These are phyloP conservation scores for Micoletzkya japonica DNA, from an alignment of 2,888 invertebrate species.

Conservation along the genomic window DNA sequence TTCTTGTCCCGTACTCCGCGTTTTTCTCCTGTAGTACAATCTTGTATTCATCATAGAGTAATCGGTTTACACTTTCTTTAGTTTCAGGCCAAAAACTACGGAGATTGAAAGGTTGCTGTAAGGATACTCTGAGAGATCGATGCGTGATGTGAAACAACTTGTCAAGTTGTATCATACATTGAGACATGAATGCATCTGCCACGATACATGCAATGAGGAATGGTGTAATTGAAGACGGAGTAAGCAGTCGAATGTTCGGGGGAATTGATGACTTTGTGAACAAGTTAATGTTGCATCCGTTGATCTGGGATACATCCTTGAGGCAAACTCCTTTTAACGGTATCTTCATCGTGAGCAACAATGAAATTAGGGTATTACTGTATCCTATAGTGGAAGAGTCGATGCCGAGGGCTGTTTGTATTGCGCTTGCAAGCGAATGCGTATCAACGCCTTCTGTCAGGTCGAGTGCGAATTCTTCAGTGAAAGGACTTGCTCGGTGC, in stretches of 20 bases:
- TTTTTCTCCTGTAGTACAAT: neutral
- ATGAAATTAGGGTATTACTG: too few relatives aligned
- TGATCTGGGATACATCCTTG: too few relatives aligned
- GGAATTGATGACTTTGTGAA: conserved; percentile 2
- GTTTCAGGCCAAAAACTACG: conserved; percentile 22
- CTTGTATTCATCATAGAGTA: conserved; percentile 7
- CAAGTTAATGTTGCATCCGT: too few relatives aligned
- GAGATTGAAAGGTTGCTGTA: conserved; percentile 3
- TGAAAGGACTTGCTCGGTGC: too few relatives aligned
- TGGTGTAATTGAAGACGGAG: conserved; percentile 11
- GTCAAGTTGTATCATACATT: neutral
- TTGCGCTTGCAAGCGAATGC: too few relatives aligned
- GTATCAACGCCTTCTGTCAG: too few relatives aligned
- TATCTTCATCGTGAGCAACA: too few relatives aligned
- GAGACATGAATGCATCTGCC: conserved; percentile 7
- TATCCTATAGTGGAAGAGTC: too few relatives aligned
- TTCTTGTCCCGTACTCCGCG: neutral
- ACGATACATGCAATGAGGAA: neutral
- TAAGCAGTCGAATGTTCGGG: neutral
- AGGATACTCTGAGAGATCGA: neutral
- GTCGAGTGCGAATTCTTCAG: too few relatives aligned
- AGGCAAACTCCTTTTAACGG: too few relatives aligned
- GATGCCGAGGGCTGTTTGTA: too few relatives aligned
- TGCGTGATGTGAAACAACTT: neutral
- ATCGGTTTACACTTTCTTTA: neutral